A percentile compares a stretch with the other conserved stretches of the same genome.
Evolutionary conservation across 2,113 vertebrate genomes (phyloP).

Genomic region (Phasianus colchicus): DNA sequence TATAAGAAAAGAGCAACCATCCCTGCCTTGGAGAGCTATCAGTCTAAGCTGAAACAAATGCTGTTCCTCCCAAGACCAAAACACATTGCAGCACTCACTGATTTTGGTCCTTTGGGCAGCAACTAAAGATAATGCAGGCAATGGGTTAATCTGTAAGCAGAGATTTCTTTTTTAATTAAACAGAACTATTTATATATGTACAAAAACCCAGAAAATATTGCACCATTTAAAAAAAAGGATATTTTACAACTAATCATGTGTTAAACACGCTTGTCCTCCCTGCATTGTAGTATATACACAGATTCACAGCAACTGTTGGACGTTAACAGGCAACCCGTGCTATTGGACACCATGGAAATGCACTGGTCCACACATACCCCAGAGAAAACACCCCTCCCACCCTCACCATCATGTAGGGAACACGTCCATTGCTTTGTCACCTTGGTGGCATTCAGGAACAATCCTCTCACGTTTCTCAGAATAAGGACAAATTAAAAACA

Average conservation of each 20-base stretch:
- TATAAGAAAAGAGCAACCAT: neutral
- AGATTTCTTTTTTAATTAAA: conserved; percentile 72
- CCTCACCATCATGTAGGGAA: neutral
- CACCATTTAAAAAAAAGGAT: conserved; percentile 57
- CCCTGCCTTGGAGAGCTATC: no score
- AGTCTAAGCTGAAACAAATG: neutral
- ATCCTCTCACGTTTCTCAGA: neutral
- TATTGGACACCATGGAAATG: neutral
- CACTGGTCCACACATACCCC: neutral
- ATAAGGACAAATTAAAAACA: neutral
- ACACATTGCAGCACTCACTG: neutral
- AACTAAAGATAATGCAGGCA: neutral
- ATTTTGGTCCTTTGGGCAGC: neutral
- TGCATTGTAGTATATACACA: neutral
- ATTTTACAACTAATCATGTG: neutral
- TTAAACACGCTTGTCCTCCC: neutral
- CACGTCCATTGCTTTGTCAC: accelerated
- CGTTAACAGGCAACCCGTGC: neutral
- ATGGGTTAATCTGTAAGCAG: neutral
- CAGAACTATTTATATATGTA: conserved; percentile 72
- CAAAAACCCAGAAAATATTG: conserved; percentile 69
- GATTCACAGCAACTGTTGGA: neutral
- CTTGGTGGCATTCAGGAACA: neutral
- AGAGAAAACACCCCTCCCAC: neutral
- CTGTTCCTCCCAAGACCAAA: neutral